Evolutionary conservation across 2,888 invertebrate species (phyloP).

Genomic region (Pegoplata infirma): DNA sequence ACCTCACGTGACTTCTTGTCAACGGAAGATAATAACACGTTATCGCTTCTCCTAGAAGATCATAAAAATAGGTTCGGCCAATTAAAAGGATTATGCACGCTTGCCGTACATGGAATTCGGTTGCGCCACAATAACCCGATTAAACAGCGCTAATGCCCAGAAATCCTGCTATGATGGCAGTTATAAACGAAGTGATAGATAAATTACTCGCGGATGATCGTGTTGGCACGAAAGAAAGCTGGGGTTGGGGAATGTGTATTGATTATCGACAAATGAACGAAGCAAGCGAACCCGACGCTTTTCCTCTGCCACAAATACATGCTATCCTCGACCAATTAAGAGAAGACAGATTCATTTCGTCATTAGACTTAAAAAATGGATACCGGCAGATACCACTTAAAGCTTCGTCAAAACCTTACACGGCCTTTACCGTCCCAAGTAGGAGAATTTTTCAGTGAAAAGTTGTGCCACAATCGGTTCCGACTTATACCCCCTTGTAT

Average conservation of each 20-base stretch:
- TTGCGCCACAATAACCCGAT: conserved; percentile 15
- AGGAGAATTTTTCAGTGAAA: conserved; percentile 10
- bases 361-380: conserved; percentile 27
- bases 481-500: neutral
- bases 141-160: conserved; percentile 44
- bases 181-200: conserved; percentile 34
- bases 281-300: conserved; percentile 24
- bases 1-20: neutral
- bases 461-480: conserved; percentile 9
- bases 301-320: conserved; percentile 27
- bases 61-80: neutral
- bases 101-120: neutral
- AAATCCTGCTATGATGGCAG: conserved; percentile 42
- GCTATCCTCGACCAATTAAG: conserved; percentile 23
- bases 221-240: conserved; percentile 42
- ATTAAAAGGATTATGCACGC: neutral
- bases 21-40: neutral
- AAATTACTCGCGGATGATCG: conserved; percentile 6
- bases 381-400: conserved; percentile 32
- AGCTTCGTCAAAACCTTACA: neutral
- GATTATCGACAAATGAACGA: conserved; percentile 36
- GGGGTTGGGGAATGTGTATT: conserved; percentile 47
- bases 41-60: neutral
- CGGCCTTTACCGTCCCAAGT: conserved; percentile 20
- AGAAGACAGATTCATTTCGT: conserved; percentile 20